A percentile compares a stretch with the other conserved stretches of the same genome.
phyloP scores from a whole-genome alignment of 2,113 vertebrate species.

The Chaetura pelagica region DNA sequence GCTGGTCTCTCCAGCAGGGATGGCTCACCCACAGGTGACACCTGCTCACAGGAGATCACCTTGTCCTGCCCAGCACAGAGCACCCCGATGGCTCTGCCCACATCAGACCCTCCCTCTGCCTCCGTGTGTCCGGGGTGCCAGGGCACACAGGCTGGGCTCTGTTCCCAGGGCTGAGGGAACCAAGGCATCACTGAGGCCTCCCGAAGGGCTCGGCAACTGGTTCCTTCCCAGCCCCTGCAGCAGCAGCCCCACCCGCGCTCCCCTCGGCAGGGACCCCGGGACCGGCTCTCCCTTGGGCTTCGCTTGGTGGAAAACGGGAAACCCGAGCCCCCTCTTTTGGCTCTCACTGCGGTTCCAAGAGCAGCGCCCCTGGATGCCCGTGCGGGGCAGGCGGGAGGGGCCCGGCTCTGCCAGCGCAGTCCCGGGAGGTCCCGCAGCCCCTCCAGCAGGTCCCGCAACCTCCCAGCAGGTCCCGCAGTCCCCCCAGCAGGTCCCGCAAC shows the following conservation, averaged over 20 bases:
- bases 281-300: not conserved
- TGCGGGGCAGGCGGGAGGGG: not conserved
- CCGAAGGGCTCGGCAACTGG: fast-evolving
- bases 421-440: too few species aligned
- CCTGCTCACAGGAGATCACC: fast-evolving
- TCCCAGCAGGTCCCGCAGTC: too few species aligned
- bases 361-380: not conserved
- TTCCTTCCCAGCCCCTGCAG: too few species aligned
- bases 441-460: too few species aligned
- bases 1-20: too few species aligned
- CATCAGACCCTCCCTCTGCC: not conserved
- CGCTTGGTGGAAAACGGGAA: not conserved
- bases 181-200: fast-evolving
- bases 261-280: not conserved
- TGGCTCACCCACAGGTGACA: fast-evolving
- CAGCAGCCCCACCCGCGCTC: too few species aligned
- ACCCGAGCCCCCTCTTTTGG: not conserved
- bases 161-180: not conserved
- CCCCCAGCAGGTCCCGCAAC: too few species aligned
- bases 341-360: not conserved
- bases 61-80: fast-evolving
- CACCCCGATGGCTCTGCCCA: fast-evolving
- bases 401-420: too few species aligned
- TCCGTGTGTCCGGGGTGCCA: not conserved
- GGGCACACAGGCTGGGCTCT: fast-evolving